Base-by-base conservation (phyloP, 2,113 vertebrate genomes). In the Tonatia bakeri region DNA sequence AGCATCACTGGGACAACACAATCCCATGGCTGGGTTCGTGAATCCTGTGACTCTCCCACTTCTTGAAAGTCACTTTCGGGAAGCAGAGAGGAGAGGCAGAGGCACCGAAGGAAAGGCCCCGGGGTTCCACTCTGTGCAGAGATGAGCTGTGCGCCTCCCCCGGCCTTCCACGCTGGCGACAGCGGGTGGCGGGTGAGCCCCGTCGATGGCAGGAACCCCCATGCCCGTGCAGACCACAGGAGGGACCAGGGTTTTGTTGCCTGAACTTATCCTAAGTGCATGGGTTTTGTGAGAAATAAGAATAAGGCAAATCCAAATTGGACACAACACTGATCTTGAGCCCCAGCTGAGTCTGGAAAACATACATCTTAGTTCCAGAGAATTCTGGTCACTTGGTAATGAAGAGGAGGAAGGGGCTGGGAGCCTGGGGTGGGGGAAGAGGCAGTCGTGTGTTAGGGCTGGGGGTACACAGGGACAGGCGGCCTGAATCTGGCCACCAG, bases 81-180 rank as follows among this genome's bases (percentile, higher is more conserved):
- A 69, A 56, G 73, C 26, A 91, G 50, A 93, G 19, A 65, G 88
- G 50, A 38, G 47, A 76, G 45, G 56, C 59, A 59, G 79, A 75
- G 22, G 33, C 20, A 1, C 1, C 1, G 5, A 24, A 38, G 64
- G 65, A 47, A 11, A 43, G 47, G 11, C 67, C 7, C 12, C 26
- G 47, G 19, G 33, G 8, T 54, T 67, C 33, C 3, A 1, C 38
- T 50, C 19, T 14, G 3, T 4, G 38, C n/a, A 38, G 59, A 75
- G 40, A 43, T 0, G 6, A 70, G 76, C 56, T 14, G 4, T 0
- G 6, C 19, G 65, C 22, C 36, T 31, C 50, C 77, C n/a, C 28
- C 4, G 17, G 81, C 5, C 22, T 17, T 14, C 45, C 50, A 22
- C 3, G 3, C 15, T 0, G 43, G 16, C 0, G 33, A 56, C 1